Base-by-base conservation (phyloP, 2,797 vertebrate species). In the Pseudochaenichthys georgianus region DNA sequence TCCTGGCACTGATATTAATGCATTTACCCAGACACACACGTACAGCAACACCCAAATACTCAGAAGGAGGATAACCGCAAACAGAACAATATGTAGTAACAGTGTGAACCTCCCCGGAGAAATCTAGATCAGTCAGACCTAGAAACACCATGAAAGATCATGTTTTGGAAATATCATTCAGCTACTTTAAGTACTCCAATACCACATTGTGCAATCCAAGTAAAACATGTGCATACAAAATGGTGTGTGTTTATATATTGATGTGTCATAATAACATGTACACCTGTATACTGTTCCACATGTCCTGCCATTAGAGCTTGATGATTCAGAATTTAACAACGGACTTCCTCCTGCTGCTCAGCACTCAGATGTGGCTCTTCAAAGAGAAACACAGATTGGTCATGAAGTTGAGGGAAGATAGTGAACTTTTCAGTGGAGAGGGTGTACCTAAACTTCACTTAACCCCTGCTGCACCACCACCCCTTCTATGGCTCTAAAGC, bases 101-200 rank as follows among this genome's bases (percentile, higher is more conserved):
- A 63, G 64, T 31, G 57, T 28, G 76, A 63, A 79, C 62, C 87
- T 80, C 85, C 82, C 86, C 45, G 60, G 85, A 85, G 88, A 88
- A 91, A 92, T 89, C 55, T 87, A 88, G 90, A 90, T 91, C 90
- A 74, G 69, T 86, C 78, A 70, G 80, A 81, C 58, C 28, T 5
- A 70, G 63, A 78, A 66, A 79, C 70, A 79, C 55, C 13, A 81
- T 64, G 38, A 87, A 82, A 86, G 75, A 74, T 58, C 13, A 77
- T 58, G 76, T 46, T 59, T 19, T 82, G 73, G 71, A 82, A 84
- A 87, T 69, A 81, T 77, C 72, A 63, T 47, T 31, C 64, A 42
- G 51, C 83, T 82, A 64, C 58, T 64, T 65, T 16, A 70, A 83
- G 50, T 42, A 10, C 73, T 77, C 46, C 28, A 57, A 48, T 77